Evolutionary conservation across 2,113 vertebrate species (phyloP).

Genomic region (Dromaius novaehollandiae): DNA sequence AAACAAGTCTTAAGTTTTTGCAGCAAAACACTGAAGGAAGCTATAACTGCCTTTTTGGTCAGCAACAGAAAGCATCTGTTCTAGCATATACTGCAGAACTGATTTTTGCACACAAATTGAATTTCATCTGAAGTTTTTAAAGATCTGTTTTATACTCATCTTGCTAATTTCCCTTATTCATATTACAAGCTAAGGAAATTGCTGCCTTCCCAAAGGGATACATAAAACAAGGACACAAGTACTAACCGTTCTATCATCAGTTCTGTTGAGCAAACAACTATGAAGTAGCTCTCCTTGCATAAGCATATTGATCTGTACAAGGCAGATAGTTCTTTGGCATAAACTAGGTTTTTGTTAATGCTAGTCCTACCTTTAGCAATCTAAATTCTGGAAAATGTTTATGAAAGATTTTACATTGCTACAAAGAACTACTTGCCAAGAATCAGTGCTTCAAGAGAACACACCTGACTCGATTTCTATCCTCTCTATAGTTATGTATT

Average conservation of each 20-base stretch:
- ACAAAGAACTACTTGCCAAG: slow-evolving; percentile 49
- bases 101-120: not conserved
- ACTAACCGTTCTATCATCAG: not conserved
- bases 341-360: too few species aligned
- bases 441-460: not conserved
- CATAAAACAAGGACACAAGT: not conserved
- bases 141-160: not conserved
- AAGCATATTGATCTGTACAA: not conserved
- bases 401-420: not conserved
- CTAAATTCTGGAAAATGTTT: not conserved
- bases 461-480: not conserved
- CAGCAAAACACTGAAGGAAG: not conserved
- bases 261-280: not conserved
- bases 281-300: not conserved
- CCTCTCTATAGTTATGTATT: not conserved
- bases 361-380: not conserved
- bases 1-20: too few species aligned
- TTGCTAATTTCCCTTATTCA: not conserved
- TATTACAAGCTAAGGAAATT: not conserved
- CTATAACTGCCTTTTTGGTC: too few species aligned
- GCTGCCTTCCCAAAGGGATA: not conserved
- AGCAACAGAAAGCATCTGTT: not conserved
- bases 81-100: not conserved
- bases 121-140: not conserved
- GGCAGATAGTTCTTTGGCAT: too few species aligned